Percentiles rank a stretch among this genome's conserved stretches.
Evolutionary conservation across 2,888 invertebrate genomes (phyloP).

Genomic region (Sipha maydis): DNA sequence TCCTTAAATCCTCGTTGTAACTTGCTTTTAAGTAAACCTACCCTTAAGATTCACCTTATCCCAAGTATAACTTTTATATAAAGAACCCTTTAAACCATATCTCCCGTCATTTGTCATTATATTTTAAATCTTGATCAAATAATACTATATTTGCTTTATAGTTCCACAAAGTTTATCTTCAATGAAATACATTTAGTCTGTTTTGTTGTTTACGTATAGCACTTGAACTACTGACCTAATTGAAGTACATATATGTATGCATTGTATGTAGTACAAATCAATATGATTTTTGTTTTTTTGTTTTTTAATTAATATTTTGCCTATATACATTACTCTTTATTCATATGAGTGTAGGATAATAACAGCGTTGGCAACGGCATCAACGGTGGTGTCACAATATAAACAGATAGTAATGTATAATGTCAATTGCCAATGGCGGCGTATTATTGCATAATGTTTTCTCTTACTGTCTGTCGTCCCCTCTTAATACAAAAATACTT

Average conservation of each 20-base stretch:
- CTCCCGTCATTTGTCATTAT: not conserved
- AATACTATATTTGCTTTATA: not conserved
- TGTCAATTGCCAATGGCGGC: constrained; percentile 58
- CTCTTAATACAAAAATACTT: constrained; percentile 38
- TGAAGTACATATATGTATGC: not conserved
- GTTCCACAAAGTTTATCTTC: not conserved
- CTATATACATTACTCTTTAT: not conserved
- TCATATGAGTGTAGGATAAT: constrained; percentile 13
- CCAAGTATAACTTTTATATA: not conserved
- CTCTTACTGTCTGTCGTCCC: constrained; percentile 45
- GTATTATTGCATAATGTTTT: constrained; percentile 55
- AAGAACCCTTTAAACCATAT: not conserved
- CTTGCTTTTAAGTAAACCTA: not conserved
- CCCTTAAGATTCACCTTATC: not conserved
- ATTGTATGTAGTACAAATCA: not conserved
- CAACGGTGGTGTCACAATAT: constrained; percentile 48
- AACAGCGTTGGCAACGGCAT: constrained; percentile 39
- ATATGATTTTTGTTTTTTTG: constrained; percentile 15
- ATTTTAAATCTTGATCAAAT: not conserved
- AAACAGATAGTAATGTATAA: constrained; percentile 44
- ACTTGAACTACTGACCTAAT: constrained; percentile 53
- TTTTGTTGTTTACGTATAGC: not conserved
- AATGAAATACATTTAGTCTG: not conserved
- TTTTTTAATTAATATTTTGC: constrained; percentile 11
- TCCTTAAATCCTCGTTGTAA: not conserved